Conservation (phyloP, 2,797 vertebrate genomes). For the Rousettus madagascariensis region DNA sequence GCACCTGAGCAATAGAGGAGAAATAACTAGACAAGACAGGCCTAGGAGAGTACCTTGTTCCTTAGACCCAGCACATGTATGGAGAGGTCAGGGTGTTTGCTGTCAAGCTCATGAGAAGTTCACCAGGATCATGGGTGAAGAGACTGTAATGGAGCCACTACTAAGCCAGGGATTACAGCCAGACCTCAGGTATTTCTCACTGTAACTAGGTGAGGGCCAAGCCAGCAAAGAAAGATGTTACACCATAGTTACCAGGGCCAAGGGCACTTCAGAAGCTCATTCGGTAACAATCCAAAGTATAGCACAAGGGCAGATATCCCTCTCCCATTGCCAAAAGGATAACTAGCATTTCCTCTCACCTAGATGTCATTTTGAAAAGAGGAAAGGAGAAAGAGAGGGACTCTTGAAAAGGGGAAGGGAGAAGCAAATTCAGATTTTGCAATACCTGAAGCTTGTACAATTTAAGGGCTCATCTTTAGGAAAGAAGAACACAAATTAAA, state of each 20-base stretch:
- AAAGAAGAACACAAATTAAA: constrained; percentile 12
- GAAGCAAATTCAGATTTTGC: not conserved
- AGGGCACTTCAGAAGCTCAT: not conserved
- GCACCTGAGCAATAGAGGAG: not conserved
- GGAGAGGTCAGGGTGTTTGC: not conserved
- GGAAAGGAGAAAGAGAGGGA: not conserved
- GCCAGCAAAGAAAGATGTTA: not conserved
- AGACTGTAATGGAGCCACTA: not conserved
- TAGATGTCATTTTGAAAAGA: not conserved
- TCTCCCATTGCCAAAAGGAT: not conserved
- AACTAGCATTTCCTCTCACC: not conserved
- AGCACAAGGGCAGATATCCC: not conserved
- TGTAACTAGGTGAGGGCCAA: not conserved
- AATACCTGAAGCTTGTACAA: not conserved
- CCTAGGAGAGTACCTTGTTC: not conserved
- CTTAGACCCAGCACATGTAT: not conserved
- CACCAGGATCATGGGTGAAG: not conserved
- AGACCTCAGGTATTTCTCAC: not conserved
- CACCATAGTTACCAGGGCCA: not conserved
- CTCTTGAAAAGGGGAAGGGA: not conserved
- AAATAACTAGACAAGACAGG: not conserved
- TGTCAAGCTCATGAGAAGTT: not conserved
- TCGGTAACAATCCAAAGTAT: not conserved
- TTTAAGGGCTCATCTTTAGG: not conserved
- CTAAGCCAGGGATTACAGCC: not conserved